phyloP scores from a whole-genome alignment of 2,888 invertebrate species.

The Lithophane semibrunnea region DNA sequence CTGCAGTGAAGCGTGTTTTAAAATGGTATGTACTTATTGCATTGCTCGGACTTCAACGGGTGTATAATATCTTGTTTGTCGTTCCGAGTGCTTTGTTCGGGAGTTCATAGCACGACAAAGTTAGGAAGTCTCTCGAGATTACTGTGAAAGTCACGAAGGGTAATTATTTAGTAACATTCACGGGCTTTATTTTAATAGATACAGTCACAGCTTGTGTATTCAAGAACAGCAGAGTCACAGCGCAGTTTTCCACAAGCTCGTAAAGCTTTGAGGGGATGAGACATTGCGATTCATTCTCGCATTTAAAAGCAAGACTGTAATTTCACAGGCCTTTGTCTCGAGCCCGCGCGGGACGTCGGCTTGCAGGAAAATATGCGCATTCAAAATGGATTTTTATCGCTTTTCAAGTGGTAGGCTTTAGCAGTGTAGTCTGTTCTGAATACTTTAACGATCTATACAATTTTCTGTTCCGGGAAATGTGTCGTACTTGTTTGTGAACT shows the following conservation, averaged over 20 bases:
- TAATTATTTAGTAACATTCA: conserved; percentile 48
- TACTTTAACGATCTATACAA: conserved; percentile 70
- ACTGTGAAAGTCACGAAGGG: background rate
- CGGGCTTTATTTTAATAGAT: conserved; percentile 62
- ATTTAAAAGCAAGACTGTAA: conserved; percentile 90
- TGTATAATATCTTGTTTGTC: conserved; percentile 19
- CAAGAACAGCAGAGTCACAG: conserved; percentile 73
- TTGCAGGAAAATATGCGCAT: conserved; percentile 88
- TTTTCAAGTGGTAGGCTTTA: conserved; percentile 86
- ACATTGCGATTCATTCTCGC: conserved; percentile 89
- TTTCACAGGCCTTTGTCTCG: conserved; percentile 89
- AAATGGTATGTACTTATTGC: conserved; percentile 58
- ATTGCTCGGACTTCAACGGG: conserved; percentile 28
- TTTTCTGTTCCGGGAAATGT: conserved; percentile 31
- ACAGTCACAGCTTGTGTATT: conserved; percentile 73
- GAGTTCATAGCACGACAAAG: background rate
- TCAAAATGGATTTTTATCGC: conserved; percentile 87
- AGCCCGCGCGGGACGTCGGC: conserved; percentile 76
- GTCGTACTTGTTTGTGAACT: conserved; percentile 16
- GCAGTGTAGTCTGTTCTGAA: conserved; percentile 72
- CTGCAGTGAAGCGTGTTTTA: conserved; percentile 57
- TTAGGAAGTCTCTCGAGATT: background rate
- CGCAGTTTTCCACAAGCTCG: conserved; percentile 78
- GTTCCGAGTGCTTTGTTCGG: background rate
- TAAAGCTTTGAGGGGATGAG: conserved; percentile 88